Percentiles rank a stretch among this genome's conserved stretches.
Conservation (phyloP, 64 coral and sea anemone species). For the Stylophora pistillata region DNA sequence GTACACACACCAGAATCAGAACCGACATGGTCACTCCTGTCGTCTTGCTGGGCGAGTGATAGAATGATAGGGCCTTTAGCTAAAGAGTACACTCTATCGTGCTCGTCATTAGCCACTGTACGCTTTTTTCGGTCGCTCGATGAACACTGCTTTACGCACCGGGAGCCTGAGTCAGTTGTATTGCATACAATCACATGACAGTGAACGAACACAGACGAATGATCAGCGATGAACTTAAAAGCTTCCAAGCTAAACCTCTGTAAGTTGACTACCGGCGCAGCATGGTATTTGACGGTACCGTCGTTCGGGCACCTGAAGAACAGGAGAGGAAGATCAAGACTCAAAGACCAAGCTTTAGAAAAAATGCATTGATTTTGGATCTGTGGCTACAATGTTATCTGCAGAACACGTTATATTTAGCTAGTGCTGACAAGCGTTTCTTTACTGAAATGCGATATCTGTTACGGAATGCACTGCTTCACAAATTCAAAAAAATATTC, state of each 20-base stretch:
- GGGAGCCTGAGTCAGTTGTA: conserved; percentile 9
- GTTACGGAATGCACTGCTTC: too few relatives aligned
- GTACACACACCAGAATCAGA: background rate
- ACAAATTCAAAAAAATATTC: too few relatives aligned
- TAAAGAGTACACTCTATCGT: conserved; percentile 5
- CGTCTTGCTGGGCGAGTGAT: background rate
- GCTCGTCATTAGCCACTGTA: background rate
- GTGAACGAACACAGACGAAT: conserved; percentile 48
- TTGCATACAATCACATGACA: conserved; percentile 54
- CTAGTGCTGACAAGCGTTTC: too few relatives aligned
- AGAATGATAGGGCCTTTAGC: background rate
- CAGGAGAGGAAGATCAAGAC: too few relatives aligned
- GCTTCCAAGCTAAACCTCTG: conserved; percentile 54
- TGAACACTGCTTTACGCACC: conserved; percentile 32
- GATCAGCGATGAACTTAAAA: conserved; percentile 56
- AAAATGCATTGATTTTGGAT: too few relatives aligned
- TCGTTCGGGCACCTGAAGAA: too few relatives aligned
- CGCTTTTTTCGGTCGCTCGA: conserved; percentile 30
- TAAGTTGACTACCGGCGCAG: too few relatives aligned
- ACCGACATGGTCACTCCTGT: background rate
- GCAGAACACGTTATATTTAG: too few relatives aligned
- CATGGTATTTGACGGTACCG: too few relatives aligned
- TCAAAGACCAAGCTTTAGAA: too few relatives aligned
- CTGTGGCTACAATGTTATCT: too few relatives aligned
- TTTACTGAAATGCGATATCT: too few relatives aligned